Conservation (phyloP, 1,140 invertebrate species). For the Solenopsis invicta region DNA sequence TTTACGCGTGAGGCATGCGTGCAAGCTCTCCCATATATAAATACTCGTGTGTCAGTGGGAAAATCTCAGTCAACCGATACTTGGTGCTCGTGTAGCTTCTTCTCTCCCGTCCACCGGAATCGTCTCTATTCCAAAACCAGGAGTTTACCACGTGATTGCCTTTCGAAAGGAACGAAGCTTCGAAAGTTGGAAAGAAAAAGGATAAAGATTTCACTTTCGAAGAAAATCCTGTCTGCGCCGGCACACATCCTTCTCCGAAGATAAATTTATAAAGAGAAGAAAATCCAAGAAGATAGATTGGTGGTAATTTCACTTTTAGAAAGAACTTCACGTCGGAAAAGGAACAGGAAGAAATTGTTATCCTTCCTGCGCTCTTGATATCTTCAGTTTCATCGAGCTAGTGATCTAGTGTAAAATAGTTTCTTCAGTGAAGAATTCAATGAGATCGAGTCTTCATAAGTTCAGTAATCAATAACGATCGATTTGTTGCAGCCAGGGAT, state of each 20-base stretch:
- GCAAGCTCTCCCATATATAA: conserved; percentile 77
- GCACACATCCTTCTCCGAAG: neutral
- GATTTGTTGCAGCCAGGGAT: neutral
- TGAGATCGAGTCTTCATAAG: neutral
- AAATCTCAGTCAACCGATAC: conserved; percentile 77
- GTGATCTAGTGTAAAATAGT: neutral
- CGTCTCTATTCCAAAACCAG: neutral
- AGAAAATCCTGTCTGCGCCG: neutral
- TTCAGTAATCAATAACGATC: neutral
- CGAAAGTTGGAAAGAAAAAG: neutral
- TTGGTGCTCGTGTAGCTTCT: conserved; percentile 46
- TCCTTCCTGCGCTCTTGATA: neutral
- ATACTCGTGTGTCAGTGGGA: conserved; percentile 79
- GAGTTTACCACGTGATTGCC: conserved; percentile 26
- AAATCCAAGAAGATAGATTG: conserved; percentile 1
- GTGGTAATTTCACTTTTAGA: neutral
- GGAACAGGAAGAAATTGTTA: neutral
- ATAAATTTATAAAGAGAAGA: neutral
- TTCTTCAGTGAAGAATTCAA: neutral
- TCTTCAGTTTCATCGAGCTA: neutral
- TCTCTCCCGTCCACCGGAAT: conserved; percentile 8
- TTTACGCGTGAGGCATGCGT: conserved; percentile 66
- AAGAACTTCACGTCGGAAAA: neutral
- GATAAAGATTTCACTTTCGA: neutral
- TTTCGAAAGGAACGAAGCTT: neutral